Evolutionary conservation across 2,888 invertebrate genomes (phyloP).

Genomic region (Zhuqinia jingwanae): DNA sequence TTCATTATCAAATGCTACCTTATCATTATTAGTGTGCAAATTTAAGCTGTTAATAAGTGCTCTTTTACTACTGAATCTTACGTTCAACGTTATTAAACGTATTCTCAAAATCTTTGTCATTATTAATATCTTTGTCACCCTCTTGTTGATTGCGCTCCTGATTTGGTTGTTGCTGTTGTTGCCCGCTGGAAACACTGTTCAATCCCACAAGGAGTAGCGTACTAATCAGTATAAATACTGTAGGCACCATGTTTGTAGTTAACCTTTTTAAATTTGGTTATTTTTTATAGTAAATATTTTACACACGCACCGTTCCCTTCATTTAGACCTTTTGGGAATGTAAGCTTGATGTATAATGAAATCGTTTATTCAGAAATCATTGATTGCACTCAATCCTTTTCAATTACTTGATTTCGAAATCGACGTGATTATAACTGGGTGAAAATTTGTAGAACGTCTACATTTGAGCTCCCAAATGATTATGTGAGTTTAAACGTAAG

Average conservation of each 20-base stretch:
- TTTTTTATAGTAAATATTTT: not conserved
- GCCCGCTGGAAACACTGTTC: constrained; percentile 3
- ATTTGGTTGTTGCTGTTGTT: constrained; percentile 13
- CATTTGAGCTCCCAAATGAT: not conserved
- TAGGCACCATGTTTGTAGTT: constrained; percentile 45
- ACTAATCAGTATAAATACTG: constrained; percentile 8
- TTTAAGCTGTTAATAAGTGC: not conserved
- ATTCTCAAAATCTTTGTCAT: constrained; percentile 51
- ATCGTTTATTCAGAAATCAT: no score
- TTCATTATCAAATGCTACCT: no score
- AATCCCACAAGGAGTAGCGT: constrained; percentile 37
- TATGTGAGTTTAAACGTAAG: not conserved
- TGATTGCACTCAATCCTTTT: no score
- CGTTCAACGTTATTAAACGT: constrained; percentile 46
- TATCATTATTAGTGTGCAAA: not conserved
- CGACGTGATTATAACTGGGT: no score
- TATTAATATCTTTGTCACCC: constrained; percentile 45
- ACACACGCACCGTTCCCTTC: not conserved
- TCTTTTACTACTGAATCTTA: no score
- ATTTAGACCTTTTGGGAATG: not conserved
- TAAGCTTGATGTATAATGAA: no score
- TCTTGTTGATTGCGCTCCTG: constrained; percentile 31
- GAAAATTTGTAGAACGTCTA: not conserved
- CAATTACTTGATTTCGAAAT: no score
- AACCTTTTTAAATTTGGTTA: not conserved